Percentiles rank a stretch among this genome's conserved stretches.
Evolutionary conservation across 2,888 invertebrate genomes (phyloP).

Genomic region (Morinoia aosen): DNA sequence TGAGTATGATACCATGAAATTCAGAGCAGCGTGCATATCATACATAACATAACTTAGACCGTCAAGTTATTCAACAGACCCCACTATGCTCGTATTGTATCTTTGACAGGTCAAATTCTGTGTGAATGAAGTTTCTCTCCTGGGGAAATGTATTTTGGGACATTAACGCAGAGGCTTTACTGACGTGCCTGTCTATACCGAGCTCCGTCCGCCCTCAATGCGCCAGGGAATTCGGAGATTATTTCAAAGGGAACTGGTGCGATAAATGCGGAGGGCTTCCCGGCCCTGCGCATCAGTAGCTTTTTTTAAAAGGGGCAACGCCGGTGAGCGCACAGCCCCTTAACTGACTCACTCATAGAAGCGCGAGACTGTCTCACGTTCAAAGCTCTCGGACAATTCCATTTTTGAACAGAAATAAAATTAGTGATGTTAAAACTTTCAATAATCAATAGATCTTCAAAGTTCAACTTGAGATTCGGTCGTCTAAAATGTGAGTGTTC

Average conservation of each 20-base stretch:
- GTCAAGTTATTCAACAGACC: no score
- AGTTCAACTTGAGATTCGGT: no score
- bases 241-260: not conserved
- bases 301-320: not conserved
- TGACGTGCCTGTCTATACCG: not conserved
- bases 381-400: not conserved
- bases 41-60: no score
- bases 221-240: not conserved
- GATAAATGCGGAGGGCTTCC: not conserved
- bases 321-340: not conserved
- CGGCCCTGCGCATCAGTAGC: not conserved
- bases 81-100: no score
- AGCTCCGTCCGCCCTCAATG: not conserved
- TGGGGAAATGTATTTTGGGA: not conserved
- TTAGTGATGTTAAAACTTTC: no score
- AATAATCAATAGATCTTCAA: no score
- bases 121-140: not conserved
- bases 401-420: not conserved
- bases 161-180: not conserved
- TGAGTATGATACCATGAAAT: no score
- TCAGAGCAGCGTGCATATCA: no score
- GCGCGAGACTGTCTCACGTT: not conserved
- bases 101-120: not conserved
- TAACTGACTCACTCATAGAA: not conserved
- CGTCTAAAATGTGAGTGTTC: no score